A percentile compares a stretch with the other conserved stretches of the same genome.
These are phyloP conservation scores for Lasioglossum marginatum DNA, from an alignment of 2,888 invertebrate species.

Conservation along the genomic window DNA sequence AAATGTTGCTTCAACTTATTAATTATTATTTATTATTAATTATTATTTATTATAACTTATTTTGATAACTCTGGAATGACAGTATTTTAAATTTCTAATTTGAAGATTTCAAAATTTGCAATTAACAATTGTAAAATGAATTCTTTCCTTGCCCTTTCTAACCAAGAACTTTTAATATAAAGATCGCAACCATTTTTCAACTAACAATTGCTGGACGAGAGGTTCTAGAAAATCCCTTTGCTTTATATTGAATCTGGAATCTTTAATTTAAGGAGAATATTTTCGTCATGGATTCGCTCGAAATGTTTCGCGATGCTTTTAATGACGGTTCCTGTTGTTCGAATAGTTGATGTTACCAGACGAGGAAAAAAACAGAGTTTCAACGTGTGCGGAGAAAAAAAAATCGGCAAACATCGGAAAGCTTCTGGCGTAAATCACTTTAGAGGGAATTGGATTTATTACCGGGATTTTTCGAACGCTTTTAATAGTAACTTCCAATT, in stretches of 20 bases:
- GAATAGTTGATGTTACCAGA: background rate
- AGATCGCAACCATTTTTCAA: background rate
- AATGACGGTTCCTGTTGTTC: background rate
- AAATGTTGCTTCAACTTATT: background rate
- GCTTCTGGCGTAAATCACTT: slow-evolving; percentile 6
- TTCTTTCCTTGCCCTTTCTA: too few species aligned
- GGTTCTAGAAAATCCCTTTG: background rate
- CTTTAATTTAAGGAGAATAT: background rate
- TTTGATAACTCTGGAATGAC: background rate
- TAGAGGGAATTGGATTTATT: slow-evolving; percentile 10
- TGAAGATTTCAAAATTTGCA: background rate
- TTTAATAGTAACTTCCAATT: slow-evolving; percentile 11
- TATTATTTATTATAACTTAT: too few species aligned
- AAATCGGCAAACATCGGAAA: background rate
- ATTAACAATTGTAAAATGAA: background rate
- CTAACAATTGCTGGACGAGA: background rate
- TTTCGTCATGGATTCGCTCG: background rate
- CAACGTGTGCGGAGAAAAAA: background rate
- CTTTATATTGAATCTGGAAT: too few species aligned
- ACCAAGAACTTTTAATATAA: background rate
- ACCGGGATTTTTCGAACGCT: slow-evolving; percentile 7
- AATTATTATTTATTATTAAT: too few species aligned
- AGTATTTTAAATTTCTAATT: too few species aligned
- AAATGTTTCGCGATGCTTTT: background rate
- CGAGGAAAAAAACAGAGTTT: background rate